phyloP scores from a whole-genome alignment of 2,113 vertebrate genomes.

The Talpa occidentalis region DNA sequence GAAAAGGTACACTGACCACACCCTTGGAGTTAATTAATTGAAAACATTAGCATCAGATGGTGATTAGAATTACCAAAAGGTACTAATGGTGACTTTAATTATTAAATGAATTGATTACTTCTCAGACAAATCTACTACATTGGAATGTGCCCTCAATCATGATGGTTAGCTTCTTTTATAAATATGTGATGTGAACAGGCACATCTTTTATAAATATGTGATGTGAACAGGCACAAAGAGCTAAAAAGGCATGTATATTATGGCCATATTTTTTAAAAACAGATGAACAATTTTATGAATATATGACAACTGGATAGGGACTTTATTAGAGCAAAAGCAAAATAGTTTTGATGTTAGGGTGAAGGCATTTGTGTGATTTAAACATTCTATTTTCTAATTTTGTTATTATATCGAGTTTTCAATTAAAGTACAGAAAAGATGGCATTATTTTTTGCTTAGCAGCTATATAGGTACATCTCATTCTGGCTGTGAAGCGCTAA shows the following conservation, averaged over 20 bases:
- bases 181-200: background rate
- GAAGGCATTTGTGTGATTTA: background rate
- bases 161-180: background rate
- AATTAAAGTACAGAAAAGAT: background rate
- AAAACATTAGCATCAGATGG: background rate
- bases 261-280: background rate
- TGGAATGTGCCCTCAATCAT: background rate
- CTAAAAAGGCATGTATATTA: background rate
- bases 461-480: background rate
- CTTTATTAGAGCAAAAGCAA: background rate
- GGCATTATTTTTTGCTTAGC: background rate
- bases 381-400: background rate
- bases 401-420: background rate
- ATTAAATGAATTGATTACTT: background rate
- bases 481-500: background rate
- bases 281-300: background rate
- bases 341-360: background rate
- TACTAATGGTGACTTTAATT: background rate
- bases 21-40: background rate
- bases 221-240: background rate
- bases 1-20: background rate
- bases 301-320: background rate
- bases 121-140: background rate
- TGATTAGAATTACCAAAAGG: background rate
- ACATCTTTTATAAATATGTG: slow-evolving; percentile 10